Conservation (phyloP, 1,140 invertebrate genomes). For the Pseudachorutes palmiensis region DNA sequence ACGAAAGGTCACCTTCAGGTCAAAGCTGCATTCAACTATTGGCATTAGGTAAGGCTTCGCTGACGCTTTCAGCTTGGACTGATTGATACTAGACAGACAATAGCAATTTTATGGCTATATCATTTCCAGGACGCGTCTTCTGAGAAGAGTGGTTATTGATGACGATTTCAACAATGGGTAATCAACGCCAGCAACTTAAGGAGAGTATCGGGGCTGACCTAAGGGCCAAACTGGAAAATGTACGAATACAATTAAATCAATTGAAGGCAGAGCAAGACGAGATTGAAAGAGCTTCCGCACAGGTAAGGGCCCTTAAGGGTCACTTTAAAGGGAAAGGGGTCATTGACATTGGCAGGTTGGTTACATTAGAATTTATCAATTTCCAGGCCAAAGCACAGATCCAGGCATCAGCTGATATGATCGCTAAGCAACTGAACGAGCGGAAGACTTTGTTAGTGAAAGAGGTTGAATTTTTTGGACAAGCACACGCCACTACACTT, state of each 20-base stretch:
- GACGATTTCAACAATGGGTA: conserved; percentile 1
- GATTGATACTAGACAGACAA: too few relatives aligned
- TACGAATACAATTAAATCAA: neutral
- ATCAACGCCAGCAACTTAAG: conserved; percentile 6
- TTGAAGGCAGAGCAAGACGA: neutral
- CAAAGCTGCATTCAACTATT: too few relatives aligned
- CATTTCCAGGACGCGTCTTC: neutral
- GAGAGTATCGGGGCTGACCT: neutral
- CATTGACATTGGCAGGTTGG: neutral
- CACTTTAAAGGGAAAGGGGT: neutral
- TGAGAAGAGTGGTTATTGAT: too few relatives aligned
- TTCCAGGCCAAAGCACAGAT: neutral
- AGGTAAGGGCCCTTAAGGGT: neutral
- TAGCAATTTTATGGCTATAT: neutral
- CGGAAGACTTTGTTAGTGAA: neutral
- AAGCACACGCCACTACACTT: neutral
- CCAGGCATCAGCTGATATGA: neutral
- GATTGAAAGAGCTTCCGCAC: neutral
- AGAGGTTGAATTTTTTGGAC: neutral
- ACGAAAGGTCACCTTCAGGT: too few relatives aligned
- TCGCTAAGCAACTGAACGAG: neutral
- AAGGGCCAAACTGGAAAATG: neutral
- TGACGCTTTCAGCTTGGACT: too few relatives aligned
- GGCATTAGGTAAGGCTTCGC: too few relatives aligned
- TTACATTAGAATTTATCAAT: neutral